Evolutionary conservation across 1,140 invertebrate species (phyloP).

Genomic region (Brachionus rubens): DNA sequence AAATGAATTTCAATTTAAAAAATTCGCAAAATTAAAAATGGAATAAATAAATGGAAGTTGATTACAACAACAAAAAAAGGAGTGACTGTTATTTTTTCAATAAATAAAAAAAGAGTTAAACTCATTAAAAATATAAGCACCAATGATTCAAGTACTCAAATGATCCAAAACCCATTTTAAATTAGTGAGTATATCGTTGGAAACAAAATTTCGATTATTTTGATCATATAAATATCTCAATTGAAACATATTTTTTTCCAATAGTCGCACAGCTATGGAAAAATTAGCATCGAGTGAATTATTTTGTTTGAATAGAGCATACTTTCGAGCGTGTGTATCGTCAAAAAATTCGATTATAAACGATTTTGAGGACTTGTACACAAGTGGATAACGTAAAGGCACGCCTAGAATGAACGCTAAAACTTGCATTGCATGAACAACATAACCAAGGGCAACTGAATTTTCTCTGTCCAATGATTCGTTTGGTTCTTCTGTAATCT

Average conservation of each 20-base stretch:
- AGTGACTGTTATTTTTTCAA: no score
- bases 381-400: background rate
- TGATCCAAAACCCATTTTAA: slow-evolving; percentile 34
- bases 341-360: slow-evolving; percentile 31
- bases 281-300: background rate
- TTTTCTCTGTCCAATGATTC: background rate
- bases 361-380: slow-evolving; percentile 12
- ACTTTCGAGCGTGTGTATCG: background rate
- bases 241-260: slow-evolving; percentile 22
- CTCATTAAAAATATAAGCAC: no score
- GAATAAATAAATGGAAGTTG: no score
- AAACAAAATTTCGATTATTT: background rate
- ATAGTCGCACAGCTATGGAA: background rate
- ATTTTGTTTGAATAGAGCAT: slow-evolving; percentile 10
- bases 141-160: no score
- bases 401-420: background rate
- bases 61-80: no score
- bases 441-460: background rate
- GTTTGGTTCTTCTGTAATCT: background rate
- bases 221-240: slow-evolving; percentile 3
- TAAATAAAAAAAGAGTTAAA: no score
- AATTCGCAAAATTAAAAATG: no score
- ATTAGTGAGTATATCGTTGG: background rate
- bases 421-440: background rate
- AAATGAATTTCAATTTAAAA: no score